phyloP scores from a whole-genome alignment of 2,113 vertebrate species.

The Mus musculus region GRCm39 chr12:27022001-27022500 shows the following conservation, averaged over 20 bases:
- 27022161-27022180: neutral
- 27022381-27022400: neutral
- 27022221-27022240: neutral
- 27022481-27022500: neutral
- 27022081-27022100: neutral
- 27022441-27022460: accelerated
- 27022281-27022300: neutral
- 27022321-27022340: neutral
- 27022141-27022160: neutral
- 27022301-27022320: neutral
- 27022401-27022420: accelerated
- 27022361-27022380: neutral
- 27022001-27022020: accelerated
- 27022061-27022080: neutral
- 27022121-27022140: neutral
- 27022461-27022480: neutral
- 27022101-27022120: neutral
- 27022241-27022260: neutral
- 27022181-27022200: neutral
- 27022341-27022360: neutral
- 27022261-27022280: neutral
- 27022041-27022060: neutral
- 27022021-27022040: neutral
- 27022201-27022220: neutral
- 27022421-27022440: accelerated